Evolutionary conservation across 2,113 vertebrate species (phyloP).

Genomic region (Pao palembangensis): DNA sequence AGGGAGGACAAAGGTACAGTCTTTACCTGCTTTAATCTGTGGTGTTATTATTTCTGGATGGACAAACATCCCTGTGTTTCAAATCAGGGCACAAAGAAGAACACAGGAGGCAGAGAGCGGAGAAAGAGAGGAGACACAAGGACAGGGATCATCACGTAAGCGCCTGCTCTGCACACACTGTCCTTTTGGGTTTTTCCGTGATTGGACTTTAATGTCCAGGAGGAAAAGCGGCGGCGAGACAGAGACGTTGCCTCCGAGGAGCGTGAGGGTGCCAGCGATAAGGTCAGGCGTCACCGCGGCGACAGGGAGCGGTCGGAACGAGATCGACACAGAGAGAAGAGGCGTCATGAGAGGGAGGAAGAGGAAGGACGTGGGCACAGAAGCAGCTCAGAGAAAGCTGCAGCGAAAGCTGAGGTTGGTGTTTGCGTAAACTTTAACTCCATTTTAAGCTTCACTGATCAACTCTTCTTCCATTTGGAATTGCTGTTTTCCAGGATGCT

Average conservation of each 20-base stretch:
- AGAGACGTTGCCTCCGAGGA: slow-evolving; percentile 44
- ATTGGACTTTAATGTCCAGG: slow-evolving; percentile 10
- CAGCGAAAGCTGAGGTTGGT: background rate
- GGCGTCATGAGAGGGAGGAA: slow-evolving; percentile 47
- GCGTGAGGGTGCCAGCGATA: slow-evolving; percentile 38
- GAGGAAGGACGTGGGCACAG: slow-evolving; percentile 7
- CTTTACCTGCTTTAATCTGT: too few relatives aligned
- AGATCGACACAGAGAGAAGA: slow-evolving; percentile 54
- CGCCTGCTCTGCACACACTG: background rate
- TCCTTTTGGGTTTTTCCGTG: background rate
- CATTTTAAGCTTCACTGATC: too few relatives aligned
- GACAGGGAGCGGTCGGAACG: slow-evolving; percentile 57
- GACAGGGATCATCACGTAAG: slow-evolving; percentile 55
- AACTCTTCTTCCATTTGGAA: too few relatives aligned
- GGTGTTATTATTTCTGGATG: background rate
- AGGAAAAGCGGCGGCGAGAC: slow-evolving; percentile 34
- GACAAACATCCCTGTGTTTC: background rate
- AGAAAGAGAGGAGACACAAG: slow-evolving; percentile 57
- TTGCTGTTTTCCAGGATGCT: slow-evolving; percentile 30
- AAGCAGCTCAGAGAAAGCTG: slow-evolving; percentile 25
- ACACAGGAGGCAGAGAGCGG: slow-evolving; percentile 54
- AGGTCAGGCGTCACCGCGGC: slow-evolving; percentile 40
- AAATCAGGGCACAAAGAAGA: slow-evolving; percentile 60
- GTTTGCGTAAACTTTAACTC: too few relatives aligned
- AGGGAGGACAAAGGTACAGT: slow-evolving; percentile 58